Percentiles rank a stretch among this genome's conserved stretches.
These are phyloP conservation scores for Alexandromys fortis DNA, from an alignment of 2,113 vertebrate species.

Conservation along the genomic window DNA sequence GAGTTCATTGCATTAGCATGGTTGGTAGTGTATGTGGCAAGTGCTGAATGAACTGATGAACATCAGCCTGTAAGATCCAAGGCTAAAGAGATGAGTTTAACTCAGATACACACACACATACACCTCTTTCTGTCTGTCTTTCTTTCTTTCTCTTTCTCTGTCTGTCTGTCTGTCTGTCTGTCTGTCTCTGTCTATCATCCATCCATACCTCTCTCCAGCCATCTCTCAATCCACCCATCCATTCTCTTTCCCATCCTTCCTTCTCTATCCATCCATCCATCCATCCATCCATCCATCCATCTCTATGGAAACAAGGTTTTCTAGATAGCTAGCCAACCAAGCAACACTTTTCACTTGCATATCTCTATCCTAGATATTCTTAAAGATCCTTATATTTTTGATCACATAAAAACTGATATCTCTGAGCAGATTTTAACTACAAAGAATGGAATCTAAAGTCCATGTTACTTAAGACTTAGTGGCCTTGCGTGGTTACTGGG, in stretches of 20 bases:
- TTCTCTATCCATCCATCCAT: background rate
- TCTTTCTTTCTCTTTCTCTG: no score
- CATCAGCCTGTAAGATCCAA: background rate
- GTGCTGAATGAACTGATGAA: slow-evolving; percentile 4
- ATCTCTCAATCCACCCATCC: background rate
- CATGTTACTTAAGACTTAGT: slow-evolving; percentile 53
- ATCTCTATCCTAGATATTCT: background rate
- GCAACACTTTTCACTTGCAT: background rate
- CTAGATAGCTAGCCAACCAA: slow-evolving; percentile 45
- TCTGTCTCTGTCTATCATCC: background rate
- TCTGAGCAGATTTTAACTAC: slow-evolving; percentile 26
- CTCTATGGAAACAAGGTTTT: slow-evolving; percentile 46
- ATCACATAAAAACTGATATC: slow-evolving; percentile 28
- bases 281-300: background rate
- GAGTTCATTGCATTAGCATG: background rate
- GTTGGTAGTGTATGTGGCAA: background rate
- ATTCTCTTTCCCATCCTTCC: background rate
- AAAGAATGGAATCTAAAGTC: slow-evolving; percentile 1
- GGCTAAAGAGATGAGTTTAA: background rate
- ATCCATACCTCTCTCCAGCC: no score
- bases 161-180: background rate
- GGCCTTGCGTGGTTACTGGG: background rate
- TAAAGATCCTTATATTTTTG: background rate
- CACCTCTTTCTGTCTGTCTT: no score
- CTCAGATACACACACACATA: background rate